These are phyloP conservation scores for Yoshiicerus persimilis DNA, from an alignment of 1,140 invertebrate genomes.

Conservation along the genomic window DNA sequence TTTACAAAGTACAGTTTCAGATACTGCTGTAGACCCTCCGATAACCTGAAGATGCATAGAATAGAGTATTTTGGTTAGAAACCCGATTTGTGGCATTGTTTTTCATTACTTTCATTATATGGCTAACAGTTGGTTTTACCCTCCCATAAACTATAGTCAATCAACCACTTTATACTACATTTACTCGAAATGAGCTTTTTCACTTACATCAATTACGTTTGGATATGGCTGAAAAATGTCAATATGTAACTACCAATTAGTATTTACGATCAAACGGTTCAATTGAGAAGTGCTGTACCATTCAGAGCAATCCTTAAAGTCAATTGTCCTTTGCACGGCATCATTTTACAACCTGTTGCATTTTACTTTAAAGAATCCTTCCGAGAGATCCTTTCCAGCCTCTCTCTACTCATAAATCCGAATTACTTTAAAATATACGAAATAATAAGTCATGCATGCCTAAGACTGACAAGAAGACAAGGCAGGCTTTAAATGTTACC, in stretches of 20 bases:
- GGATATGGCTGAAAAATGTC: background rate
- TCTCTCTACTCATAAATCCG: background rate
- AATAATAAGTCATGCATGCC: background rate
- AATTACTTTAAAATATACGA: background rate
- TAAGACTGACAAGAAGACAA: too few relatives aligned
- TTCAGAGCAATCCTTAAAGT: background rate
- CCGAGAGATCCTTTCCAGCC: background rate
- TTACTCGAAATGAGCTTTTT: too few relatives aligned
- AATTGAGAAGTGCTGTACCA: background rate
- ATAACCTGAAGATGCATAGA: background rate
- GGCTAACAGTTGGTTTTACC: background rate
- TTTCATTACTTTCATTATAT: background rate
- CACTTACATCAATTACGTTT: background rate
- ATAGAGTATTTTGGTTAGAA: background rate
- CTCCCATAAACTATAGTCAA: background rate
- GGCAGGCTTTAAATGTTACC: too few relatives aligned
- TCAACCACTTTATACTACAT: background rate
- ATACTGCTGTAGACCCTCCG: background rate
- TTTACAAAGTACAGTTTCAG: background rate
- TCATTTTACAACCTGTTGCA: slow-evolving; percentile 11
- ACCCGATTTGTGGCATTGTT: background rate
- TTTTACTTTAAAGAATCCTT: background rate
- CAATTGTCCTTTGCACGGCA: background rate
- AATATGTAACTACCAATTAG: background rate
- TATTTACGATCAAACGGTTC: slow-evolving; percentile 15